These are phyloP conservation scores for Poecilus cupreus DNA, from an alignment of 2,888 invertebrate species.

Conservation along the genomic window DNA sequence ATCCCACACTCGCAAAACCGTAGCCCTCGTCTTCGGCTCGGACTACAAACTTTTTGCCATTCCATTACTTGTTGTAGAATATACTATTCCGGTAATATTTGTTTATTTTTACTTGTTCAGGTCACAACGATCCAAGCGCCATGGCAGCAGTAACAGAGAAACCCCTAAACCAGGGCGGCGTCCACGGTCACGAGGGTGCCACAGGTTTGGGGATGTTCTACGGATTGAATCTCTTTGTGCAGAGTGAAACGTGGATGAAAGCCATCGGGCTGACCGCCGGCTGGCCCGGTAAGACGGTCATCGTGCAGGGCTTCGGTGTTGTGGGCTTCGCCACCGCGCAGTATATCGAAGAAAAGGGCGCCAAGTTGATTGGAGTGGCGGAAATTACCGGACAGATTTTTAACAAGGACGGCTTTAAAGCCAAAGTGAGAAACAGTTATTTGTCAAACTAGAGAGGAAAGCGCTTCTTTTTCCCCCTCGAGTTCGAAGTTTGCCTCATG, in stretches of 20 bases:
- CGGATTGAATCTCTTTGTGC: conserved; percentile 82
- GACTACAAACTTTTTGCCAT: too few species aligned
- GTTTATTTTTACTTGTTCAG: conserved; percentile 77
- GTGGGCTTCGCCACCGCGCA: conserved; percentile 86
- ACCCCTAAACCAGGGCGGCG: conserved; percentile 90
- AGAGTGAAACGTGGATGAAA: conserved; percentile 83
- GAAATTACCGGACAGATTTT: conserved; percentile 80
- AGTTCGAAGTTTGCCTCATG: too few species aligned
- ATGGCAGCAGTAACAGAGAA: conserved; percentile 92
- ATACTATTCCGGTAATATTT: neutral
- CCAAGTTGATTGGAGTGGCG: conserved; percentile 82
- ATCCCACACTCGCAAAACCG: too few species aligned
- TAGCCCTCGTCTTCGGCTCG: too few species aligned
- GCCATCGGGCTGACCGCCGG: conserved; percentile 79
- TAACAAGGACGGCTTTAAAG: conserved; percentile 82
- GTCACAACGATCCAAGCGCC: conserved; percentile 81
- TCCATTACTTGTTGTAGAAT: too few species aligned
- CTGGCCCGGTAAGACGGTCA: conserved; percentile 84
- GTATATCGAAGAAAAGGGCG: conserved; percentile 81
- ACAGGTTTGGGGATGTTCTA: conserved; percentile 88
- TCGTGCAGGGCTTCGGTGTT: conserved; percentile 88
- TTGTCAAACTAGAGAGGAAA: too few species aligned
- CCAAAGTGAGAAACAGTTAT: conserved; percentile 73
- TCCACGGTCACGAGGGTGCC: conserved; percentile 88
- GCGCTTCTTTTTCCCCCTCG: too few species aligned